Evolutionary conservation across 2,888 invertebrate species (phyloP).

Genomic region (Gymnosoma rotundatum): DNA sequence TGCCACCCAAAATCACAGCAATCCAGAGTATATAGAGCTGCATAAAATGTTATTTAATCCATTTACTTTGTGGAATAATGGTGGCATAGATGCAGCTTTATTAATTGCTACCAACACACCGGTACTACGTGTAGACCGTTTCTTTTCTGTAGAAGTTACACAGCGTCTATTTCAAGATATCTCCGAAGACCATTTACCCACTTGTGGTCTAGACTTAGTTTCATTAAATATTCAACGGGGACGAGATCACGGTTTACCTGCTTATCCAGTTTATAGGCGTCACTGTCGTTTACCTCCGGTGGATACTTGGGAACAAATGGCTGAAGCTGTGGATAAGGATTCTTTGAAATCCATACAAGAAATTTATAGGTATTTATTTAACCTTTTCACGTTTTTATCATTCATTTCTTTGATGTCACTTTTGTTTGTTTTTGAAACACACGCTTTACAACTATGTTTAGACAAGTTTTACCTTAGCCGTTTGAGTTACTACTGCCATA

Average conservation of each 20-base stretch:
- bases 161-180: constrained; percentile 80
- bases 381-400: neutral
- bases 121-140: constrained; percentile 83
- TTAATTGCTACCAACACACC: constrained; percentile 87
- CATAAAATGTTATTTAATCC: constrained; percentile 93
- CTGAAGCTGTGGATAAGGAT: constrained; percentile 85
- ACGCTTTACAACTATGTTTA: too few relatives aligned
- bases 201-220: constrained; percentile 91
- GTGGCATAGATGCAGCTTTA: constrained; percentile 86
- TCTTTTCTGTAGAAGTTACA: constrained; percentile 80
- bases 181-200: constrained; percentile 76
- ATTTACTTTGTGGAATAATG: constrained; percentile 86
- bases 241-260: constrained; percentile 92
- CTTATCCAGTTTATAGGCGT: constrained; percentile 89
- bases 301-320: constrained; percentile 86
- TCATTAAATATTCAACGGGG: constrained; percentile 95
- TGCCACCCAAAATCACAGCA: constrained; percentile 84
- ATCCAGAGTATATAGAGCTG: constrained; percentile 87
- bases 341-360: constrained; percentile 85
- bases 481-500: too few relatives aligned
- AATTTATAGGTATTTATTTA: constrained; percentile 84
- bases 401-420: too few relatives aligned
- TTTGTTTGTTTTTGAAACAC: too few relatives aligned
- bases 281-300: constrained; percentile 88
- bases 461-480: too few relatives aligned